phyloP scores from a whole-genome alignment of 2,113 vertebrate genomes.

The Axis porcinus region DNA sequence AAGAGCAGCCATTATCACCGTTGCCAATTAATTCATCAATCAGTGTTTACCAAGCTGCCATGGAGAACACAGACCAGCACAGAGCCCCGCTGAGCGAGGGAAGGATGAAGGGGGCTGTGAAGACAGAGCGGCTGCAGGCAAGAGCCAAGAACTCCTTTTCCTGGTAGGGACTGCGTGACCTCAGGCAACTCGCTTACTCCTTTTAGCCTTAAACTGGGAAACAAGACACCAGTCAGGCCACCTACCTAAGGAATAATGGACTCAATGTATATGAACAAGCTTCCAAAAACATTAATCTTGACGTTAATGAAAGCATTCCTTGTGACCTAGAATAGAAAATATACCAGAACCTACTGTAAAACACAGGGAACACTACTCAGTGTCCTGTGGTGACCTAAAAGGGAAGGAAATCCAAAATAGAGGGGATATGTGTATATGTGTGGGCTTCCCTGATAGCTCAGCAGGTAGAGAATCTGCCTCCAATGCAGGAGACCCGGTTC shows the following conservation, averaged over 20 bases:
- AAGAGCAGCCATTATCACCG: slow-evolving; percentile 49
- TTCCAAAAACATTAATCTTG: background rate
- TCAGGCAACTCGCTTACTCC: background rate
- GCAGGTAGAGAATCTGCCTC: background rate
- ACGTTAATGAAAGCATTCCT: background rate
- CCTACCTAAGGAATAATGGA: background rate
- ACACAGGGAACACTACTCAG: background rate
- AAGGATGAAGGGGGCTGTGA: background rate
- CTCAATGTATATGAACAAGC: background rate
- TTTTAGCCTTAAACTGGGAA: background rate
- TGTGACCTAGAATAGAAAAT: background rate
- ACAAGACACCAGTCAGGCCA: background rate
- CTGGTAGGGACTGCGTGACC: background rate
- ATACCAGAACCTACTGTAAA: background rate
- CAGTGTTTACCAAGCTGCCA: slow-evolving; percentile 57
- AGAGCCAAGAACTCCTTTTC: background rate
- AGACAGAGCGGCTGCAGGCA: background rate
- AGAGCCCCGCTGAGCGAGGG: background rate
- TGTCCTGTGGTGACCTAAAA: background rate
- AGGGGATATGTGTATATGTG: background rate
- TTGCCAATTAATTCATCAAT: slow-evolving; percentile 74
- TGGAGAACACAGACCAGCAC: background rate
- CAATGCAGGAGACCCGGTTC: background rate
- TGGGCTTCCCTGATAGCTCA: background rate
- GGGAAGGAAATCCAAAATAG: background rate